phyloP scores from a whole-genome alignment of 2,113 vertebrate genomes.

The Ranitomeya imitator region DNA sequence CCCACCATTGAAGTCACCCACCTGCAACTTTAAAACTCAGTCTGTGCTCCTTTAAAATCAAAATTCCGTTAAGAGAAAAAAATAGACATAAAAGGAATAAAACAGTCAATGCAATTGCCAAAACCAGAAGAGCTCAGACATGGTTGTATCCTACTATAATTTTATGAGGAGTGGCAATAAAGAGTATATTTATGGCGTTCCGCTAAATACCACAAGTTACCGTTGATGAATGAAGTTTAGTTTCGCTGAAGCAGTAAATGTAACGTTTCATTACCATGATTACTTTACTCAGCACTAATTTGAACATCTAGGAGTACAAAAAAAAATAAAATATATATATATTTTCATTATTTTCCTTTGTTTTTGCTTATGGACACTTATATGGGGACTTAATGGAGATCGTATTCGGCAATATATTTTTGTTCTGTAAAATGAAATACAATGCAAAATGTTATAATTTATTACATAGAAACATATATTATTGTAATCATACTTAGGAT shows the following conservation, averaged over 20 bases:
- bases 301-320: constrained; percentile 62
- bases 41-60: background rate
- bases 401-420: background rate
- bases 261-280: constrained; percentile 65
- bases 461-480: background rate
- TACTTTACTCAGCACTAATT: constrained; percentile 71
- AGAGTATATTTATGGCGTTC: constrained; percentile 70
- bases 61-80: background rate
- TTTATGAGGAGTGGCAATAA: constrained; percentile 67
- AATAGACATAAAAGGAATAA: constrained; percentile 57
- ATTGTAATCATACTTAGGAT: background rate
- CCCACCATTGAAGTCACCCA: background rate
- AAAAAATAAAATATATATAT: background rate
- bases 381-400: background rate
- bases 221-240: constrained; percentile 71
- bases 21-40: background rate
- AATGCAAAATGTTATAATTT: background rate
- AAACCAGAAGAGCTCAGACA: constrained; percentile 64
- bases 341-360: background rate
- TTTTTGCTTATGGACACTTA: background rate
- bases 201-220: constrained; percentile 62
- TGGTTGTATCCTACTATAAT: constrained; percentile 67
- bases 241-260: constrained; percentile 65
- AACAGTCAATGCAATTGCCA: constrained; percentile 63
- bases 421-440: background rate